These are phyloP conservation scores for Arctopsyche grandis DNA, from an alignment of 1,140 invertebrate species.

Conservation along the genomic window DNA sequence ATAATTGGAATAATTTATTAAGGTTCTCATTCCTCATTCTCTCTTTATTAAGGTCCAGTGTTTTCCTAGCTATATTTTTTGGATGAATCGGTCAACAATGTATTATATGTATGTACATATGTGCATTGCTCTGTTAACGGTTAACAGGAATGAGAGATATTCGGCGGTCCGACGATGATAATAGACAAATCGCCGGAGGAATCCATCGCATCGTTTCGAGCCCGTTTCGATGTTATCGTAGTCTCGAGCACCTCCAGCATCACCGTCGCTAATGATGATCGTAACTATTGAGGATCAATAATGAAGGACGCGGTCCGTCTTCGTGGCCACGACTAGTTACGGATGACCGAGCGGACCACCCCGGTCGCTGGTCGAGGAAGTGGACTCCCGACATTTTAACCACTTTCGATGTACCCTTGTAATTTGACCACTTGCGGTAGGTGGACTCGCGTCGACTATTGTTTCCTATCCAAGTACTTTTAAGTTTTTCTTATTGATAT, in stretches of 20 bases:
- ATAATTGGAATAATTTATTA: too few relatives aligned
- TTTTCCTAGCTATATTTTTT: too few relatives aligned
- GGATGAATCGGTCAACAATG: too few relatives aligned
- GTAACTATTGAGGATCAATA: constrained; percentile 3
- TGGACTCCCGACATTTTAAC: background rate
- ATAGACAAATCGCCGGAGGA: constrained; percentile 6
- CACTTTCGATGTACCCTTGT: background rate
- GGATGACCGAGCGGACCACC: constrained; percentile 12
- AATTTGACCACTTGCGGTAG: constrained; percentile 6
- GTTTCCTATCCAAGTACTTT: background rate
- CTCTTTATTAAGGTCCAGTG: too few relatives aligned
- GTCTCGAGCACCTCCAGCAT: background rate
- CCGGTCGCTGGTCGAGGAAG: background rate
- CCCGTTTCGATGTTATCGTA: background rate
- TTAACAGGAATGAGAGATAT: background rate
- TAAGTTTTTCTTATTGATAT: background rate
- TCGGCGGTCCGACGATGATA: background rate
- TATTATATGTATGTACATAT: background rate
- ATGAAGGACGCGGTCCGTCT: background rate
- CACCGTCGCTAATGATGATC: constrained; percentile 6
- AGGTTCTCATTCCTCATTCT: too few relatives aligned
- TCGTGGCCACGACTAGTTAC: constrained; percentile 24
- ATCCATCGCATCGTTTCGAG: background rate
- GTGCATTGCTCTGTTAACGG: background rate
- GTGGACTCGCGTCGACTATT: too few relatives aligned